Percentiles rank a stretch among this genome's conserved stretches.
These are phyloP conservation scores for Gouania willdenowi DNA, from an alignment of 2,797 vertebrate species.

Conservation along the genomic window DNA sequence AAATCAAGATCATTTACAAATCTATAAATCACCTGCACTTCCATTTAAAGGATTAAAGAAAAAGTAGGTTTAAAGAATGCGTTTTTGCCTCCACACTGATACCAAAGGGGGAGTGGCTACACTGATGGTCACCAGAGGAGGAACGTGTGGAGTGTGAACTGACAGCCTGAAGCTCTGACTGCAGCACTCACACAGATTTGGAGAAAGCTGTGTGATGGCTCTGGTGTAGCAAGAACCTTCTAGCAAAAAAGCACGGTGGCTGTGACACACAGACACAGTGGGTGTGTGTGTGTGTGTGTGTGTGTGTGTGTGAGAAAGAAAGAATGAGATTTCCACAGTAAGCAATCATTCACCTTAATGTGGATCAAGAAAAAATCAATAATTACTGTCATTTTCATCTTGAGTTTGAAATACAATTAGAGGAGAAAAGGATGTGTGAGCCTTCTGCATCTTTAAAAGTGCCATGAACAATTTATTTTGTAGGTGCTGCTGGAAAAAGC, in stretches of 20 bases:
- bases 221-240: conserved; percentile 32
- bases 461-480: conserved; percentile 13
- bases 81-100: no score
- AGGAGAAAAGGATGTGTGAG: conserved; percentile 8
- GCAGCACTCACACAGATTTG: conserved; percentile 69
- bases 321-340: conserved; percentile 5
- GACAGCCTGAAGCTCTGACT: conserved; percentile 51
- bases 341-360: conserved; percentile 16
- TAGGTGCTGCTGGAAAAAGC: conserved; percentile 11
- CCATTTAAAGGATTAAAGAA: no score
- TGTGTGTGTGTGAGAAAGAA: not conserved
- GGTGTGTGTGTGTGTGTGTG: conserved; percentile 11
- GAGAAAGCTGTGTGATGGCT: conserved; percentile 51
- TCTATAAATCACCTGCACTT: no score
- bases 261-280: conserved; percentile 5
- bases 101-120: no score
- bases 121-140: conserved; percentile 1
- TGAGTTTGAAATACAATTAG: conserved; percentile 24
- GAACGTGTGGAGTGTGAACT: conserved; percentile 39
- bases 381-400: conserved; percentile 58
- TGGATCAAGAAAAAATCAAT: conserved; percentile 36
- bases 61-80: no score
- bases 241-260: conserved; percentile 33
- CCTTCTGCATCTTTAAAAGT: not conserved
- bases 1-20: no score